Percentiles rank a stretch among this genome's conserved stretches.
phyloP scores from a whole-genome alignment of 2,113 vertebrate genomes.

The Lutjanus erythropterus region DNA sequence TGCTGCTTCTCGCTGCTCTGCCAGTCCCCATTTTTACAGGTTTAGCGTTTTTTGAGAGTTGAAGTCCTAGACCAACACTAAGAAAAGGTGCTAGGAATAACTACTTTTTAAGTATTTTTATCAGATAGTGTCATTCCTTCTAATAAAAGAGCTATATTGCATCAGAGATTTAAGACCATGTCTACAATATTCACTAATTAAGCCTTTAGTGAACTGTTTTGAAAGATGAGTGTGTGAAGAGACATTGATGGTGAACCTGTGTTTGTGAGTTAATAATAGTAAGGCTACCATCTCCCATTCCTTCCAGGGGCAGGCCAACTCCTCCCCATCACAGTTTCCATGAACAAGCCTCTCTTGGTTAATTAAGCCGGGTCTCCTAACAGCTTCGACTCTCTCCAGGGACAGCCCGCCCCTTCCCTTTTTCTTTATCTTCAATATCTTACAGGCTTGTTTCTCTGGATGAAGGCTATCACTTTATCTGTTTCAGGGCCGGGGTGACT shows the following conservation, averaged over 20 bases:
- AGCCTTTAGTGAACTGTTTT: conserved; percentile 1
- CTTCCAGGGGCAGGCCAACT: conserved; percentile 60
- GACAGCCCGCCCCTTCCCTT: conserved; percentile 65
- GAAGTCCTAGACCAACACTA: not conserved
- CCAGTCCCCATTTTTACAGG: conserved; percentile 30
- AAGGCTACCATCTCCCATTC: conserved; percentile 47
- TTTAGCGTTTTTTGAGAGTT: conserved; percentile 27
- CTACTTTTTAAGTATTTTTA: not conserved
- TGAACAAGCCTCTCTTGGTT: conserved; percentile 85
- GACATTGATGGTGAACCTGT: conserved; percentile 45
- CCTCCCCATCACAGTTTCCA: conserved; percentile 80
- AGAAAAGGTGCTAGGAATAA: not conserved
- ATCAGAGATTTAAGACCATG: not conserved
- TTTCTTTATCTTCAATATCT: conserved; percentile 58
- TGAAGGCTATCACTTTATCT: conserved; percentile 47
- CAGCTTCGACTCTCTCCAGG: conserved; percentile 75
- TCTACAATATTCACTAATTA: not conserved
- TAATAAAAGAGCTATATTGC: not conserved
- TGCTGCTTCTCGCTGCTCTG: conserved; percentile 51
- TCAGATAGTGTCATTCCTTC: not conserved
- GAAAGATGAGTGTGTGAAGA: conserved; percentile 17
- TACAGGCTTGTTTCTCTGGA: conserved; percentile 61
- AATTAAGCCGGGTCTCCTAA: conserved; percentile 83
- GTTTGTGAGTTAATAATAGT: conserved; percentile 74
- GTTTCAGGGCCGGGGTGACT: conserved; percentile 9